Conservation (phyloP, 2,888 invertebrate genomes). For the Troglohyphantes excavatus region DNA sequence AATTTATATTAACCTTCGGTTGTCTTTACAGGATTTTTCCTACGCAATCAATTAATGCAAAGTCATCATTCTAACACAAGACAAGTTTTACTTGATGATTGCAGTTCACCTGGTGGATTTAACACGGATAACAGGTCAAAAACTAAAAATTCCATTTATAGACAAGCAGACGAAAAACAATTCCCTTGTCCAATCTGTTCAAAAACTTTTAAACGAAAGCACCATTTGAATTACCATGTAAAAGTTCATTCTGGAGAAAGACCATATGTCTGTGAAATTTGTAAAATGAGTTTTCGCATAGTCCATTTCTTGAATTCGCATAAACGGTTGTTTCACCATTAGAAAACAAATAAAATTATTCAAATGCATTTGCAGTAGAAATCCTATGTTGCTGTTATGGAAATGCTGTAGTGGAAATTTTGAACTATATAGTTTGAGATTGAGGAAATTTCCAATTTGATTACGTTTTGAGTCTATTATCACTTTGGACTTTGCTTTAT, state of each 20-base stretch:
- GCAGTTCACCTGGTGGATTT: background rate
- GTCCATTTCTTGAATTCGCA: constrained; percentile 35
- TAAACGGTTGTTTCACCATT: background rate
- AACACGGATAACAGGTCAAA: background rate
- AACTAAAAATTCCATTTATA: background rate
- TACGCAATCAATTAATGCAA: background rate
- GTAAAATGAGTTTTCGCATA: constrained; percentile 25
- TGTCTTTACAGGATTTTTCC: background rate
- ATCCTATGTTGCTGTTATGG: no score
- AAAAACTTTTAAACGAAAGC: constrained; percentile 22
- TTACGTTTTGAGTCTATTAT: no score
- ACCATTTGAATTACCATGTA: constrained; percentile 26
- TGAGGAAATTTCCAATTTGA: no score
- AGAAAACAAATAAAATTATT: background rate
- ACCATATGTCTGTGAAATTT: constrained; percentile 32
- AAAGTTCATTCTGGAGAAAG: constrained; percentile 31
- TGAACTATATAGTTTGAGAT: no score
- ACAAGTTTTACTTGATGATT: background rate
- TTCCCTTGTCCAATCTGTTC: constrained; percentile 12
- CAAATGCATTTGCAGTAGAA: no score
- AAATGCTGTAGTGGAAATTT: no score
- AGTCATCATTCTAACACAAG: background rate
- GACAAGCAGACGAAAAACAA: background rate
- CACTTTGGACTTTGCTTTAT: no score
- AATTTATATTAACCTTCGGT: background rate